A percentile compares a stretch with the other conserved stretches of the same genome.
Evolutionary conservation across 2,113 vertebrate genomes (phyloP).

Genomic region (Vidua chalybeata): DNA sequence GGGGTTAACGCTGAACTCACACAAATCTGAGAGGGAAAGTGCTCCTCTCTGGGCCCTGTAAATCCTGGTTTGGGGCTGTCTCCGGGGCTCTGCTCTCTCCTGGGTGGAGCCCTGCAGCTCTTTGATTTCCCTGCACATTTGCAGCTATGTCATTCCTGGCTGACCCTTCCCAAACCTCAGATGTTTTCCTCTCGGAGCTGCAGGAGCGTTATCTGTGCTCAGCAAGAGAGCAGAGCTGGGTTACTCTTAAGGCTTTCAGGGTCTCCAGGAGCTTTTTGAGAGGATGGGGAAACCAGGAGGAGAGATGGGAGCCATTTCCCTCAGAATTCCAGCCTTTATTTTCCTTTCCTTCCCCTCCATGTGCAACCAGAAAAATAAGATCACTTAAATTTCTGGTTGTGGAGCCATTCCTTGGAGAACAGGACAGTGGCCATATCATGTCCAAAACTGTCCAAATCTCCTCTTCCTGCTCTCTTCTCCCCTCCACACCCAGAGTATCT

Average conservation of each 20-base stretch:
- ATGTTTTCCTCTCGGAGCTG: constrained; percentile 19
- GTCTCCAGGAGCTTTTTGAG: not conserved
- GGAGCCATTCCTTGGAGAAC: not conserved
- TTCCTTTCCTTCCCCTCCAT: not conserved
- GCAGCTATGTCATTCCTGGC: constrained; percentile 31
- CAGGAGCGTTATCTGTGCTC: not conserved
- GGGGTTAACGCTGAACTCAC: not conserved
- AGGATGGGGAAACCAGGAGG: not conserved
- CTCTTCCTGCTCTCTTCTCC: not conserved
- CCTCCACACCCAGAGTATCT: not conserved
- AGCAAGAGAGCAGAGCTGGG: not conserved
- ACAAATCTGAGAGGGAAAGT: not conserved
- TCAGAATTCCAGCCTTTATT: not conserved
- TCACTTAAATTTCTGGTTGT: not conserved
- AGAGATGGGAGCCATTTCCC: not conserved
- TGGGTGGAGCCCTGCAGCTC: constrained; percentile 27
- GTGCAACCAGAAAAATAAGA: not conserved
- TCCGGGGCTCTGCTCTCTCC: not conserved
- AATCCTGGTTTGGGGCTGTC: not conserved
- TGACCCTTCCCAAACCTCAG: constrained; percentile 24
- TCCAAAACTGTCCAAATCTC: not conserved
- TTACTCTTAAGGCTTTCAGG: not conserved
- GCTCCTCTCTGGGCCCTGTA: not conserved
- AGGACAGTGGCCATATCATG: not conserved
- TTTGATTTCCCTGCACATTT: not conserved